A percentile compares a stretch with the other conserved stretches of the same genome.
These are phyloP conservation scores for Rhinichthys klamathensis DNA, from an alignment of 2,113 vertebrate genomes.

Conservation along the genomic window DNA sequence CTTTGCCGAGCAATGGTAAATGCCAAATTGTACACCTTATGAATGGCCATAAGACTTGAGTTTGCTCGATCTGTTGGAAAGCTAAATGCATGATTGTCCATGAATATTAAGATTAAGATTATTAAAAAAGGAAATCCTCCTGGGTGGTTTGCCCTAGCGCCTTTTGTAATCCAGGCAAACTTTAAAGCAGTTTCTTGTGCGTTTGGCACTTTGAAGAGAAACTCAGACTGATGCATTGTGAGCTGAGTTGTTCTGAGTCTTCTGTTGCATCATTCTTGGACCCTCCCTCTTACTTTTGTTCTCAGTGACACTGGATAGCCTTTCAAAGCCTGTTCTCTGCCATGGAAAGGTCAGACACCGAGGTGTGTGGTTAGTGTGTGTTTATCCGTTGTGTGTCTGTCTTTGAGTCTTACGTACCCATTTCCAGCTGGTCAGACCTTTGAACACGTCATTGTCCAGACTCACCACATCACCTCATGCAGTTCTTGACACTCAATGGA, in stretches of 20 bases:
- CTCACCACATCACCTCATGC: conserved; percentile 20
- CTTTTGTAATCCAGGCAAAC: conserved; percentile 16
- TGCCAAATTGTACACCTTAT: too few species aligned
- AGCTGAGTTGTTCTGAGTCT: conserved; percentile 19
- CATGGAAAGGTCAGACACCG: conserved; percentile 40
- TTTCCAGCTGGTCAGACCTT: conserved; percentile 47
- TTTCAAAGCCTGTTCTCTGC: conserved; percentile 34
- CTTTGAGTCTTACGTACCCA: conserved; percentile 29
- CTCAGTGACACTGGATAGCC: conserved; percentile 48
- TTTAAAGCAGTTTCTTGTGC: conserved; percentile 49
- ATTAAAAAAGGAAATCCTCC: background rate
- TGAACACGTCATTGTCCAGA: conserved; percentile 30
- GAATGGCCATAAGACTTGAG: too few species aligned
- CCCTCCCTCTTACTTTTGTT: conserved; percentile 27
- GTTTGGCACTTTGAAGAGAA: conserved; percentile 50
- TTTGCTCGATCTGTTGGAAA: background rate
- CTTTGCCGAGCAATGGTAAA: too few species aligned
- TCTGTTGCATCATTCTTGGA: conserved; percentile 30
- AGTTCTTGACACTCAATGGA: background rate
- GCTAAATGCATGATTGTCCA: background rate
- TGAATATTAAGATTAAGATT: too few species aligned
- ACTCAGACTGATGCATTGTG: conserved; percentile 33
- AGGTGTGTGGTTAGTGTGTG: conserved; percentile 24
- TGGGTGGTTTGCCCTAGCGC: background rate
- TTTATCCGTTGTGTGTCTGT: conserved; percentile 29